Evolutionary conservation across 2,797 vertebrate species (phyloP).

Genomic region (Danio albolineatus): DNA sequence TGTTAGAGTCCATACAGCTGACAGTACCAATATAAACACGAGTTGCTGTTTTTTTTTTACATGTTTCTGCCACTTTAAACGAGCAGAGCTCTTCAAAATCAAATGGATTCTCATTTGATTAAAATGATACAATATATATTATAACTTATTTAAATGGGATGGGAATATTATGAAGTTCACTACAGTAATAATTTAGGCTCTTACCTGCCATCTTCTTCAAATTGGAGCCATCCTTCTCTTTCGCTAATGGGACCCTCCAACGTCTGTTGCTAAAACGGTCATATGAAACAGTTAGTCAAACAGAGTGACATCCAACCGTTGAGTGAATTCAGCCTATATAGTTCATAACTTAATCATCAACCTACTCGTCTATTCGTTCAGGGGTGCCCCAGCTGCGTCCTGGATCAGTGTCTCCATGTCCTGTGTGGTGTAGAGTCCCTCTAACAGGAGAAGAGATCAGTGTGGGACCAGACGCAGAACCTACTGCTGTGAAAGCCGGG

Average conservation of each 20-base stretch:
- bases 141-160: background rate
- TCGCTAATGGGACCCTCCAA: conserved; percentile 60
- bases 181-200: background rate
- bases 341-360: conserved; percentile 12
- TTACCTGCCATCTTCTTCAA: conserved; percentile 81
- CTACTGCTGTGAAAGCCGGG: conserved; percentile 48
- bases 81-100: too few relatives aligned
- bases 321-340: conserved; percentile 18
- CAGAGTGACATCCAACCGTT: background rate
- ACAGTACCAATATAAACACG: too few relatives aligned
- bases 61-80: too few relatives aligned
- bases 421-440: conserved; percentile 75
- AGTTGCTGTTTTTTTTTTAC: too few relatives aligned
- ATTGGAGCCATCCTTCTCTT: conserved; percentile 73
- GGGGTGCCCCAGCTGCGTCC: conserved; percentile 73
- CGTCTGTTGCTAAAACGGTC: conserved; percentile 59
- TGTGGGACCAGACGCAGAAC: background rate
- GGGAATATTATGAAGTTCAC: background rate
- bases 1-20: too few relatives aligned
- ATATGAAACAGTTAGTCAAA: conserved; percentile 24
- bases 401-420: conserved; percentile 74
- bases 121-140: too few relatives aligned
- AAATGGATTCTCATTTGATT: too few relatives aligned
- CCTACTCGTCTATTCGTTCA: conserved; percentile 75
- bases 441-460: conserved; percentile 77